Percentiles rank a stretch among this genome's conserved stretches.
These are phyloP conservation scores for Microctenopoma steveboyesi DNA, from an alignment of 2,797 vertebrate genomes.

Conservation along the genomic window DNA sequence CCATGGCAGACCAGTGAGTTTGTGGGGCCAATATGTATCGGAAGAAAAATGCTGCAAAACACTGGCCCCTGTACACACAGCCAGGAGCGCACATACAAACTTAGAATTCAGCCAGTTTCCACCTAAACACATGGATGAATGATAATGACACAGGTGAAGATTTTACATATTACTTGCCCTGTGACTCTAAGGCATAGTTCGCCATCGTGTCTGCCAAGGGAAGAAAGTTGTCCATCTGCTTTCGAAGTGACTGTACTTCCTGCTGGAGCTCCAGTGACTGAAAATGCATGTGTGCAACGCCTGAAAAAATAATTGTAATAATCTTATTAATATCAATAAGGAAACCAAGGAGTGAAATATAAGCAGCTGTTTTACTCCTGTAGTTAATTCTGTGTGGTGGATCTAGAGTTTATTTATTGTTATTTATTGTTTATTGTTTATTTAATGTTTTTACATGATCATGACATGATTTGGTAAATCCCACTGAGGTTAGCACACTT, in stretches of 20 bases:
- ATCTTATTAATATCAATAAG: too few relatives aligned
- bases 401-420: too few relatives aligned
- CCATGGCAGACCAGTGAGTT: accelerated
- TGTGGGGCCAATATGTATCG: not conserved
- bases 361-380: not conserved
- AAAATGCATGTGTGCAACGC: not conserved
- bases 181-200: not conserved
- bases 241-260: not conserved
- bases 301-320: not conserved
- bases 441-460: too few relatives aligned
- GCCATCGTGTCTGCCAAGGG: not conserved
- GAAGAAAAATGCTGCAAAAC: not conserved
- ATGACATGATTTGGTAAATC: too few relatives aligned
- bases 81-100: not conserved
- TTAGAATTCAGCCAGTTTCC: not conserved
- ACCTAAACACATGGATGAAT: not conserved
- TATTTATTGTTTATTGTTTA: too few relatives aligned
- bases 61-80: conserved; percentile 16
- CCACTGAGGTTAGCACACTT: too few relatives aligned
- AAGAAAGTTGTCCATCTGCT: not conserved
- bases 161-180: not conserved
- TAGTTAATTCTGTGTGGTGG: not conserved
- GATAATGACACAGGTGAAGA: not conserved
- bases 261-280: too few relatives aligned
- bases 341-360: not conserved